Evolutionary conservation across 1,140 invertebrate genomes (phyloP).

Genomic region (Prorops nasuta): DNA sequence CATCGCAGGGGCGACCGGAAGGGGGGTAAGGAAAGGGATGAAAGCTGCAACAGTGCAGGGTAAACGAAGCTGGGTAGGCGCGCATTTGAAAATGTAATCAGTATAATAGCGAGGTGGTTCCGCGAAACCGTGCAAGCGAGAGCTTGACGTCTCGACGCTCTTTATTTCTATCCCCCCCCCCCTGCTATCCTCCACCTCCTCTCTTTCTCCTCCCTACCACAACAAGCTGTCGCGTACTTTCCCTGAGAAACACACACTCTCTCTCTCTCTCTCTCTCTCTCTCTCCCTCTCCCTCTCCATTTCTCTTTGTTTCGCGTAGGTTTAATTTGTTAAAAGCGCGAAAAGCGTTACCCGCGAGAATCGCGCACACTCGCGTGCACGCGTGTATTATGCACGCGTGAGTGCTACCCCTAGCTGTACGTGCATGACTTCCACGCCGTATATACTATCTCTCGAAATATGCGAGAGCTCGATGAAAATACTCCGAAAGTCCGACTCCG

Average conservation of each 20-base stretch:
- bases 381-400: constrained; percentile 3
- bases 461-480: too few species aligned
- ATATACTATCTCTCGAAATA: too few species aligned
- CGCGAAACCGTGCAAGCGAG: constrained; percentile 18
- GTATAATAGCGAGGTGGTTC: constrained; percentile 32
- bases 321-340: constrained; percentile 50
- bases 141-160: constrained; percentile 19
- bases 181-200: constrained; percentile 9
- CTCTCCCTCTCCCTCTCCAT: constrained; percentile 1
- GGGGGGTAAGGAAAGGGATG: not conserved
- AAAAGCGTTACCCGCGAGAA: constrained; percentile 16
- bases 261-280: constrained; percentile 6
- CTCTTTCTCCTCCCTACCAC: constrained; percentile 9
- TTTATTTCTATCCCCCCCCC: constrained; percentile 16
- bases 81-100: constrained; percentile 38
- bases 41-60: not conserved
- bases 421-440: too few species aligned
- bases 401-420: too few species aligned
- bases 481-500: too few species aligned
- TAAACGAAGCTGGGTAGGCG: not conserved
- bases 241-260: too few species aligned
- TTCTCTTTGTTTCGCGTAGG: constrained; percentile 21
- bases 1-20: not conserved
- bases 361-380: too few species aligned
- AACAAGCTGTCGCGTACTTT: too few species aligned